phyloP scores from a whole-genome alignment of 2,888 invertebrate genomes.

The Gibbula magus region DNA sequence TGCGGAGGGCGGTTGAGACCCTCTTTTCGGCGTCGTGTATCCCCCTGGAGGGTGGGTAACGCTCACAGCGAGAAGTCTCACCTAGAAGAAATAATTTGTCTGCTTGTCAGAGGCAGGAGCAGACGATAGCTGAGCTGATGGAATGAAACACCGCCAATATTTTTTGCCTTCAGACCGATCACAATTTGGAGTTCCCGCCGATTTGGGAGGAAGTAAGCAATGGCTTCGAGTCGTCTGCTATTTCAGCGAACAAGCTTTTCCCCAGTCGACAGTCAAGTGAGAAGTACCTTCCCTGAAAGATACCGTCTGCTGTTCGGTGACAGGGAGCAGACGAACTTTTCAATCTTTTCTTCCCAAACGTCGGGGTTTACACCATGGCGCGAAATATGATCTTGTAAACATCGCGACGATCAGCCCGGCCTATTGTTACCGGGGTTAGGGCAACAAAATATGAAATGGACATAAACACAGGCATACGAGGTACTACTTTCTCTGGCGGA shows the following conservation, averaged over 20 bases:
- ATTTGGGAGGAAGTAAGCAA: not conserved
- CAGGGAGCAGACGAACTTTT: conserved; percentile 21
- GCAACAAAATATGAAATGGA: conserved; percentile 1
- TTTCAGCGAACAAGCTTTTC: not conserved
- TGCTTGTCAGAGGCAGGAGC: conserved; percentile 20
- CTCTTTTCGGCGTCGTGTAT: conserved; percentile 4
- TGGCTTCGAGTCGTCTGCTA: not conserved
- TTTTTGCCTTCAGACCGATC: conserved; percentile 15
- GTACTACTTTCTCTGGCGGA: conserved; percentile 15
- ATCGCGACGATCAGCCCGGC: not conserved
- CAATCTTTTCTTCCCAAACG: conserved; percentile 7
- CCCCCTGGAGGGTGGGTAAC: conserved; percentile 12
- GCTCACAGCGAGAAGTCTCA: conserved; percentile 19
- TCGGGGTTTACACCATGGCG: not conserved
- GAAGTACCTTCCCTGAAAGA: conserved; percentile 7
- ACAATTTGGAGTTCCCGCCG: not conserved
- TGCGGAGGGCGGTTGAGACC: conserved; percentile 16
- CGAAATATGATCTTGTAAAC: conserved; percentile 17
- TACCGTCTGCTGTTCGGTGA: conserved; percentile 9
- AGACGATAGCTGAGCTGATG: conserved; percentile 22
- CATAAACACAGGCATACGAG: not conserved
- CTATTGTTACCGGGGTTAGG: not conserved
- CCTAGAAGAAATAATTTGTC: conserved; percentile 25
- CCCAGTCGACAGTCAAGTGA: conserved; percentile 10
- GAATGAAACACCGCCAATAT: conserved; percentile 1